These are phyloP conservation scores for Coptodon rendalli DNA, from an alignment of 2,113 vertebrate species.

Conservation along the genomic window DNA sequence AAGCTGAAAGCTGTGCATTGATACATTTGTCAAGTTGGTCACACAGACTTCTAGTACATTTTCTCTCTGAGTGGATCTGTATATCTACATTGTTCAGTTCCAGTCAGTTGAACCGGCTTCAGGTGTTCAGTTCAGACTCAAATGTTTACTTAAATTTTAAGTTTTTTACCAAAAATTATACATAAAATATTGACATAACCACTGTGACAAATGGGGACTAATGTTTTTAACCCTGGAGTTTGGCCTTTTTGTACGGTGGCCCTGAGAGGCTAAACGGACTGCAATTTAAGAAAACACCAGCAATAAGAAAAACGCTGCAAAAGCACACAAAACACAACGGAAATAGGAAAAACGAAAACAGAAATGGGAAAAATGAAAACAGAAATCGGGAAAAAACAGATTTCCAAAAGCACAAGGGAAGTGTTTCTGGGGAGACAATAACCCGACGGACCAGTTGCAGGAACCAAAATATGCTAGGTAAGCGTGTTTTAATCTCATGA, in stretches of 20 bases:
- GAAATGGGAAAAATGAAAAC: neutral
- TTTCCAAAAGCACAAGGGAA: neutral
- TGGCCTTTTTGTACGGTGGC: fast-evolving
- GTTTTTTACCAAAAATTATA: neutral
- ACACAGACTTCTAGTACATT: neutral
- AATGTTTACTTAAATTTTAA: neutral
- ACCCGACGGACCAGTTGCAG: neutral
- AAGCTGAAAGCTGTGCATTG: too few relatives aligned
- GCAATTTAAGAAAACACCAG: neutral
- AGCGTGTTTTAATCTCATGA: neutral
- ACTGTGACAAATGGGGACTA: neutral
- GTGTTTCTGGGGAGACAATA: neutral
- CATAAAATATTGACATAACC: neutral
- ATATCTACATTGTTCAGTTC: neutral
- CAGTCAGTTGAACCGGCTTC: fast-evolving
- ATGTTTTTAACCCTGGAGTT: neutral
- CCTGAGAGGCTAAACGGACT: neutral
- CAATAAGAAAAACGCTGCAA: neutral
- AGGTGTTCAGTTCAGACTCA: neutral
- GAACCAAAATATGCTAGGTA: neutral
- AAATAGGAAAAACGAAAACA: neutral
- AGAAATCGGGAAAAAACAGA: neutral
- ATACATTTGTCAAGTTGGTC: neutral
- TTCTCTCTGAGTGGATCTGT: neutral
- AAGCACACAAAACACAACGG: neutral